These are phyloP conservation scores for Cheilosia urbana DNA, from an alignment of 2,888 invertebrate species.

Conservation along the genomic window DNA sequence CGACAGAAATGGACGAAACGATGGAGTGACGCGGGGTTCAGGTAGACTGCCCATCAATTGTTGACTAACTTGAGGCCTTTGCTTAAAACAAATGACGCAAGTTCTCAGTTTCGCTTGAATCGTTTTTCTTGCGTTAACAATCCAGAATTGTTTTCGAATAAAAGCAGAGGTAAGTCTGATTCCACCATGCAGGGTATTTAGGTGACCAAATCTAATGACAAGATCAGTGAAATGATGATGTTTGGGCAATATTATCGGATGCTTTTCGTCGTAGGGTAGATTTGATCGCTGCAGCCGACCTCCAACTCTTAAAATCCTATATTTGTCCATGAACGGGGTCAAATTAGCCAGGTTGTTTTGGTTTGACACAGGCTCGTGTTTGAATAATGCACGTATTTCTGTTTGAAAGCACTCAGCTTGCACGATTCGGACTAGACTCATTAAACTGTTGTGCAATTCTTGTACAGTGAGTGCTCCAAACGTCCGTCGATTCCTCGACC, in stretches of 20 bases:
- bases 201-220: neutral
- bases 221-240: neutral
- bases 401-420: too few relatives aligned
- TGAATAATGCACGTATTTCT: neutral
- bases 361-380: neutral
- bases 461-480: neutral
- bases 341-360: neutral
- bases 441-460: neutral
- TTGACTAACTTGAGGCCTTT: constrained; percentile 26
- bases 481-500: neutral
- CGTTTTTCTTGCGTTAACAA: neutral
- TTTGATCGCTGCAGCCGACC: neutral
- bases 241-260: constrained; percentile 5
- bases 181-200: neutral
- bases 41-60: constrained; percentile 1
- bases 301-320: neutral
- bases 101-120: constrained; percentile 5
- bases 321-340: neutral
- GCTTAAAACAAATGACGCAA: constrained; percentile 50
- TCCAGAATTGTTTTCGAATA: constrained; percentile 10
- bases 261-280: neutral
- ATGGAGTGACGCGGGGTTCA: neutral
- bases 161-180: neutral
- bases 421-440: neutral
- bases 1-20: constrained; percentile 38